Evolutionary conservation across 2,797 vertebrate species (phyloP), one percentile per base, ranked within the genome.

Genomic region (Eospalax fontanierii): DNA sequence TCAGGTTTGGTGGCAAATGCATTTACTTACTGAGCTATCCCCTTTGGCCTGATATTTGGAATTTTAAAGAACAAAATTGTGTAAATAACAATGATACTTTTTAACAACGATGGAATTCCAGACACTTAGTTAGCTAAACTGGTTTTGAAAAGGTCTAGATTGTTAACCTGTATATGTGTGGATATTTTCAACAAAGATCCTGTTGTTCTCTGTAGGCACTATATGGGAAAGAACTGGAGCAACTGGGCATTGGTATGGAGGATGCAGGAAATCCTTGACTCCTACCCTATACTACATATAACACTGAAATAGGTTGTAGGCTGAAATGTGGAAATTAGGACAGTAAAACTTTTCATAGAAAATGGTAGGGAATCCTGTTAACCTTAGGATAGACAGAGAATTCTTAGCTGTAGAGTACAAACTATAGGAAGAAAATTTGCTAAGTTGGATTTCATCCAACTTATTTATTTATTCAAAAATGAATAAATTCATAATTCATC

Each of bases 71-170:
- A 15, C 38, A n/a, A 35, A 59, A 81, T 66, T 16, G 33, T 66
- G 50, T 24, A 88, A 83, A 86, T 92, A 28, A 28, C 6, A 86
- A 74, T 65, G n/a, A 75, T 3, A 66, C 4, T 78, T 16, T 65
- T 87, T 35, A 84, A 33, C 28, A 82, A 63, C 68, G 54, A 89
- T 84, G 33, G 91, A 79, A 57, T 95, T 66, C 74, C 76, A 90
- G 70, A 33, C 18, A 85, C 22, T 28, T 35, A 24, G 40, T 30
- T 30, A 76, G 26, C 7, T 65, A 89, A 68, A 65, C n/a, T 50
- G 83, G 21, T 82, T 95, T 92, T 76, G 43, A 12, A 92, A 94
- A 75, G 43, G 24, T 83, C 3, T 54, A 50, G 50, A 14, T 26
- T 30, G 2, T 75, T 54, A 8, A 94, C 24, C 6, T 21, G 75